Conservation (phyloP, 2,113 vertebrate genomes). For the Struthidea cinerea region DNA sequence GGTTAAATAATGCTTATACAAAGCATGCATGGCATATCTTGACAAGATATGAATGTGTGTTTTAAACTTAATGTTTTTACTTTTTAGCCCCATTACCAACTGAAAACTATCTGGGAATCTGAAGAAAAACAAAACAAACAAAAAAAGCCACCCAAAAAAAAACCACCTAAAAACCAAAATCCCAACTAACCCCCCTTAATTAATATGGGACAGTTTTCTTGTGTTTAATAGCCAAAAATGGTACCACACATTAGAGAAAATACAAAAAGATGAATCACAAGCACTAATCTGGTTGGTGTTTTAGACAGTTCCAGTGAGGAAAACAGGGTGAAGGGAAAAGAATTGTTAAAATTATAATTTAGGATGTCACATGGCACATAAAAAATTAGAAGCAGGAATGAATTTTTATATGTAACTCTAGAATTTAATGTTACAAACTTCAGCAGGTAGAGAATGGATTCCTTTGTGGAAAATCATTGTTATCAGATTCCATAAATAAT, state of each 20-base stretch:
- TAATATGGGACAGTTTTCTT: background rate
- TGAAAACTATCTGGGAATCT: background rate
- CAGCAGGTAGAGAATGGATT: background rate
- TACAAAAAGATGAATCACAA: background rate
- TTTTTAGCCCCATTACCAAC: background rate
- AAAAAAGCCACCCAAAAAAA: background rate
- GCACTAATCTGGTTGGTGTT: background rate
- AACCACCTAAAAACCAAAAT: rapidly evolving
- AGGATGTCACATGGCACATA: background rate
- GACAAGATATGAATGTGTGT: background rate
- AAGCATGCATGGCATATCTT: rapidly evolving
- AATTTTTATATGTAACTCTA: background rate
- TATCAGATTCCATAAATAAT: background rate
- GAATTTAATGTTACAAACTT: background rate
- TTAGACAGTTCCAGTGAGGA: background rate
- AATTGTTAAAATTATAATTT: background rate
- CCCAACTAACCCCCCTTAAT: rapidly evolving
- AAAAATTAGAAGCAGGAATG: background rate
- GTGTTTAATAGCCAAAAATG: background rate
- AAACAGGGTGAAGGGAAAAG: background rate
- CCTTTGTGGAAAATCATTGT: background rate
- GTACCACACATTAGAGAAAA: background rate
- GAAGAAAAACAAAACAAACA: background rate
- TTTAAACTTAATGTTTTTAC: background rate
- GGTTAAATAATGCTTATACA: background rate